Base-by-base conservation (phyloP, 2,888 invertebrate species). In the Synergus laeviventris region DNA sequence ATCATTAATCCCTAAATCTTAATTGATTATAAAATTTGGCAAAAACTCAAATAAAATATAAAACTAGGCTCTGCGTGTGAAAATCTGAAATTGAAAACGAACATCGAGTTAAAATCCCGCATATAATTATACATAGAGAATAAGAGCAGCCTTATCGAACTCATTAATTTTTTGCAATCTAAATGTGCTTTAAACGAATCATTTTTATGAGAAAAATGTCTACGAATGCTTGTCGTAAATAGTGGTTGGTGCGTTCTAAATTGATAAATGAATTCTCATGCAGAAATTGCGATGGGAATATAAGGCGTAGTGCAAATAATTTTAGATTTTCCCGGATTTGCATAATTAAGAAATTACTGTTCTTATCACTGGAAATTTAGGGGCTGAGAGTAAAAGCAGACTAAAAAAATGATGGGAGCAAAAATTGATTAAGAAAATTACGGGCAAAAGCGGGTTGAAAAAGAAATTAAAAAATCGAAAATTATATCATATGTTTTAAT, bases 201-300 rank as follows among this genome's bases (percentile, higher is more conserved):
- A 62, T 62, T 62, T 62, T 62, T 62, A 39, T 38, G 36, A 62
- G 62, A 39, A 62, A 62, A 62, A 62, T 62, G 18, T 18, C 18
- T 36, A 62, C 36, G 61, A 62, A 16, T 62, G 31, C n/a, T 8
- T 62, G 38, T 62, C 59, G 62, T 62, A 36, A 38, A 62, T 4
- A 62, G 38, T 62, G 9, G 11, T 36, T 61, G 36, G 61, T 61
- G 62, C 62, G 18, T 62, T 62, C 18, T 7, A 62, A 62, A 62
- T 62, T 62, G 62, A 62, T 62, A 62, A 62, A 62, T 62, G n/a
- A n/a, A 9, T 62, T 62, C 62, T 62, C n/a, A 12, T 11, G 11
- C n/a, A 62, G 16, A 62, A 62, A 62, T 62, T 62, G n/a, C n/a
- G 9, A 8, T 62, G 1, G 16, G 16, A 36, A 62, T 16, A 8